Evolutionary conservation across 2,797 vertebrate species (phyloP).

Genomic region (Falco naumanni): DNA sequence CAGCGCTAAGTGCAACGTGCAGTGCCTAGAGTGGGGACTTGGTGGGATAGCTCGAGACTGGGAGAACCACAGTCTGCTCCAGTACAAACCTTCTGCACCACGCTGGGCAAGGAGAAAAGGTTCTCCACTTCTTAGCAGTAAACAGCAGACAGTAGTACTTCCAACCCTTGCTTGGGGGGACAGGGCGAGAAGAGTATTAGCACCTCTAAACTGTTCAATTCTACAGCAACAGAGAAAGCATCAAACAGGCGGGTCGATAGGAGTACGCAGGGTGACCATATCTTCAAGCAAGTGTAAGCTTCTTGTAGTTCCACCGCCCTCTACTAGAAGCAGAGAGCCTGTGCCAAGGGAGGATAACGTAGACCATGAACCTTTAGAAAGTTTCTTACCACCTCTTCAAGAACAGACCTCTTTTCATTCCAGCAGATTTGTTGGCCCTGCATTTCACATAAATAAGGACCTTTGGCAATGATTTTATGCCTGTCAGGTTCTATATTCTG

Average conservation of each 20-base stretch:
- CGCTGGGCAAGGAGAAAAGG: not conserved
- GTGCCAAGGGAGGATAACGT: not conserved
- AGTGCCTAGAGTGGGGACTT: not conserved
- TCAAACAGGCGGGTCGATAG: not conserved
- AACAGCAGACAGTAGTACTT: not conserved
- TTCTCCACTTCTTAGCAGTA: not conserved
- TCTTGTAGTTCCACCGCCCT: not conserved
- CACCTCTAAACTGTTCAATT: not conserved
- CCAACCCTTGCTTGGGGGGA: rapidly evolving
- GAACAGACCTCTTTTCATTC: not conserved
- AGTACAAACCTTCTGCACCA: not conserved
- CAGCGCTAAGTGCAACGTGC: not conserved
- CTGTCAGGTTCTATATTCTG: not conserved
- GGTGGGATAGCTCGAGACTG: rapidly evolving
- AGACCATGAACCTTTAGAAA: not conserved
- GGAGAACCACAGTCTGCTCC: not conserved
- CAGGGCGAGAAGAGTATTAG: not conserved
- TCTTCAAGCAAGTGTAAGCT: no score
- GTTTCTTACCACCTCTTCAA: not conserved
- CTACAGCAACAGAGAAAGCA: not conserved
- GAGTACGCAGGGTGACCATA: not conserved
- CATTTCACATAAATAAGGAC: not conserved
- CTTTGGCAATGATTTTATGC: not conserved
- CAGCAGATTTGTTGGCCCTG: not conserved
- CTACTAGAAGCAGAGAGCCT: not conserved